Evolutionary conservation across 2,113 vertebrate genomes (phyloP), one percentile per base, ranked within the genome.

Genomic region (Labeo catla): DNA sequence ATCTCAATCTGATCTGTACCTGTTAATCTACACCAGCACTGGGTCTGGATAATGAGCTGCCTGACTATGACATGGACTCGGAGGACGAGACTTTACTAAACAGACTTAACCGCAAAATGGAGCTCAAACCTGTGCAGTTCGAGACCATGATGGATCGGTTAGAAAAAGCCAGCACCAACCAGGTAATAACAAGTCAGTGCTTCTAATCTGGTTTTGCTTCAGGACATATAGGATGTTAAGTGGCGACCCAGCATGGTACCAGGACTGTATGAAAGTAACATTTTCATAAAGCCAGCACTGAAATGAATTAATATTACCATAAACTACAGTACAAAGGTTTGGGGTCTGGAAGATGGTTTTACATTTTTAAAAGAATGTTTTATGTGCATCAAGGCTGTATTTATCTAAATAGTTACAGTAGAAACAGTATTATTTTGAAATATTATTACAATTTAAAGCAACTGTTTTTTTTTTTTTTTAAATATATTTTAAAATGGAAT

Each of bases 31-130:
- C 92, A 89, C 7, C 92, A 98, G 97, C 97, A 59, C 96, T 97
- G 85, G 96, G 96, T 90, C 94, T 98, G 92, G 97, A 98, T 93
- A 96, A 94, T 65, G 97, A 98, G 4, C 96, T 96, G 93, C 96
- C 97, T 65, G 97, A 98, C 94, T 98, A 98, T 73, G 97, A 98
- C 90, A 97, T 98, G 97, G 97, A 98, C 93, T 98, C 97, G 2
- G 97, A 98, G 94, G 97, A 98, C 70, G 97, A 98, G 88, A 97
- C 96, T 10, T 94, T 98, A 73, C 94, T 98, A 89, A 97, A 97
- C 93, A 94, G 97, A 88, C 95, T 98, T 50, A 98, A 97, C 92
- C 95, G 97, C 88, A 98, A 97, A 91, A 97, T 97, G 96, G 97
- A 98, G 91, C 96, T 98, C 90, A 98, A 96, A 89, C 96, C 97